Evolutionary conservation across 1,140 invertebrate genomes (phyloP).

Genomic region (Liolophura sinensis): DNA sequence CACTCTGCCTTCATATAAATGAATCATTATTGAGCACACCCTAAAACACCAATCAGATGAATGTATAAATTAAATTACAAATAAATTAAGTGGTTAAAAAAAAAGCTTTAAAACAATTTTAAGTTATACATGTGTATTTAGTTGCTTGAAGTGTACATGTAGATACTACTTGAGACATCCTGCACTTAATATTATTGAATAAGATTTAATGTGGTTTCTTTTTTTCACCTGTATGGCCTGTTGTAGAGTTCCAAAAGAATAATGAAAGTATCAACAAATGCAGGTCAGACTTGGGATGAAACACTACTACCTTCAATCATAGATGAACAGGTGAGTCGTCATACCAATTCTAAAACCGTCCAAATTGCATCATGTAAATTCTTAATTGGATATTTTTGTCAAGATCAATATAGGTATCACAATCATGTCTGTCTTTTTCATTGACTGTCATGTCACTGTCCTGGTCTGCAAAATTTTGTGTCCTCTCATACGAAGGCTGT

Average conservation of each 20-base stretch:
- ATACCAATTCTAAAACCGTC: neutral
- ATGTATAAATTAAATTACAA: too few species aligned
- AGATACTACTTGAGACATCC: neutral
- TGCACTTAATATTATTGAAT: neutral
- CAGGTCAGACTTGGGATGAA: constrained; percentile 42
- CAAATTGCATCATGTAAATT: neutral
- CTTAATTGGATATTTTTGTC: constrained; percentile 1
- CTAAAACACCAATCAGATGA: too few species aligned
- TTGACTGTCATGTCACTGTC: constrained; percentile 1
- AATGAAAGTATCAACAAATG: constrained; percentile 49
- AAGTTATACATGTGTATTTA: neutral
- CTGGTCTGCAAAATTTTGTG: neutral
- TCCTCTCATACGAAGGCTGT: too few species aligned
- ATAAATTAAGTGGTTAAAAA: too few species aligned
- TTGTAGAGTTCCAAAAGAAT: constrained; percentile 27
- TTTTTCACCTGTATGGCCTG: neutral
- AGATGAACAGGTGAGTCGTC: constrained; percentile 38
- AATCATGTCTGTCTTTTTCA: neutral
- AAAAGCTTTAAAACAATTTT: too few species aligned
- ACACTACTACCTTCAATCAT: constrained; percentile 48
- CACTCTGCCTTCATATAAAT: too few species aligned
- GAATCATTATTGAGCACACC: too few species aligned
- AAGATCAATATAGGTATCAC: neutral
- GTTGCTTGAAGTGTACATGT: neutral
- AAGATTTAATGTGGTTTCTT: neutral